Evolutionary conservation across 2,797 vertebrate species (phyloP), one percentile per base, ranked within the genome.

Genomic region (Serranus cabrilla): DNA sequence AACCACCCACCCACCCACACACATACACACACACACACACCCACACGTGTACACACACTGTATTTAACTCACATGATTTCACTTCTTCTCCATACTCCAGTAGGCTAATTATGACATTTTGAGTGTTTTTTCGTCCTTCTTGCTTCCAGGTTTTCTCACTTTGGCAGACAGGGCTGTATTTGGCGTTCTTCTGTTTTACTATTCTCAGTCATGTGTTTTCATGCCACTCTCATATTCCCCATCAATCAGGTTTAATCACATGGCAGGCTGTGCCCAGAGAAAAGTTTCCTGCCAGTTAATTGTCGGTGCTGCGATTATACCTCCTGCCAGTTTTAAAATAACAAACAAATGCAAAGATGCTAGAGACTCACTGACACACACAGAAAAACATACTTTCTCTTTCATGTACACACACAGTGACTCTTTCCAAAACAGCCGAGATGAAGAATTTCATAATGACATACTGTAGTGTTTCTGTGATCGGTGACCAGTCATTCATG

Each of bases 321-420:
- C 61, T 67, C 83, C 82, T 76, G 73, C 78, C 50, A 74, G 70
- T 40, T 63, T 87, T 78, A 57, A 80, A 83, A 77, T 68, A 82
- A 79, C 80, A 88, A 89, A 81, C 69, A 75, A 67, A 81, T 55
- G 40, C 61, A 76, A 63, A 67, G 34, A 78, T 63, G 23, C 5
- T 4, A 70, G 39, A 68, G 68, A 1, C 59, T 51, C 11, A 4
- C n/a, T 4, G 42, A 45, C 17, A 46, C 39, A 64, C 13, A 23
- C 61, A 64, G 34, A 17, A 21, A 66, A 46, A 64, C 55, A 27
- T 46, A 25, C 25, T 69, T 39, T 77, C 27, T 51, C 47, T 27
- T 46, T 62, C 18, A 20, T 50, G 52, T 23, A n/a, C 60, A 42
- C 62, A 40, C 12, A n/a, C 34, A 59, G 17, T 8, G 31, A 57